phyloP scores from a whole-genome alignment of 2,797 vertebrate species.

The Labeo calbasu region DNA sequence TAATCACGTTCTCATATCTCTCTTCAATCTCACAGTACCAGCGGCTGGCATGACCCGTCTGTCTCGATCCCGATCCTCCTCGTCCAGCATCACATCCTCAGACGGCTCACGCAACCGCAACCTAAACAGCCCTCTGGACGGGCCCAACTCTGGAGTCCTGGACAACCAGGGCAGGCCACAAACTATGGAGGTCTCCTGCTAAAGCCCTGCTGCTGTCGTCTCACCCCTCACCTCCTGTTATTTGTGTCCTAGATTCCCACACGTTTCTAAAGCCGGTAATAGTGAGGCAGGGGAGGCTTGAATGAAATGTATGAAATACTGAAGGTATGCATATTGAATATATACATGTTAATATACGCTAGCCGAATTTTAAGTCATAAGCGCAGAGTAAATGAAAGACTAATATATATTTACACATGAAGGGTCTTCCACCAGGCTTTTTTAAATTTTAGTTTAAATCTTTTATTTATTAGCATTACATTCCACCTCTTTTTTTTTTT shows the following conservation, averaged over 20 bases:
- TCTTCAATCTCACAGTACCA: constrained; percentile 80
- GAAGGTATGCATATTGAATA: constrained; percentile 72
- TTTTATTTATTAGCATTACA: background rate
- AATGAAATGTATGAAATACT: constrained; percentile 72
- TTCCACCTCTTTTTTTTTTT: background rate
- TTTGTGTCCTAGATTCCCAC: constrained; percentile 63
- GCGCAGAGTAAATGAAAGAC: constrained; percentile 60
- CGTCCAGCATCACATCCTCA: constrained; percentile 90
- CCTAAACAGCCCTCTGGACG: constrained; percentile 86
- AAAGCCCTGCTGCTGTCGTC: constrained; percentile 62
- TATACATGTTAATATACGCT: constrained; percentile 66
- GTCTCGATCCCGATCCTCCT: constrained; percentile 91
- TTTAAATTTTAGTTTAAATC: background rate
- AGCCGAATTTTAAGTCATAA: constrained; percentile 64
- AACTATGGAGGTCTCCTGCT: constrained; percentile 97
- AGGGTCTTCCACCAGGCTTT: constrained; percentile 47
- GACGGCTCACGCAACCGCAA: constrained; percentile 88
- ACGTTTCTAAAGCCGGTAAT: constrained; percentile 41
- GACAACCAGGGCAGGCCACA: constrained; percentile 85
- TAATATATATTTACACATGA: constrained; percentile 62
- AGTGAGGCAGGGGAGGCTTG: constrained; percentile 64
- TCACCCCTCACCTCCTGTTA: constrained; percentile 63
- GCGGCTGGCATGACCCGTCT: constrained; percentile 91
- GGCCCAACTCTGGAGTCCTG: constrained; percentile 76
- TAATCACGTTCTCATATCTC: constrained; percentile 26